Conservation (phyloP, 2,113 vertebrate species). For the Nothoprocta perdicaria region DNA sequence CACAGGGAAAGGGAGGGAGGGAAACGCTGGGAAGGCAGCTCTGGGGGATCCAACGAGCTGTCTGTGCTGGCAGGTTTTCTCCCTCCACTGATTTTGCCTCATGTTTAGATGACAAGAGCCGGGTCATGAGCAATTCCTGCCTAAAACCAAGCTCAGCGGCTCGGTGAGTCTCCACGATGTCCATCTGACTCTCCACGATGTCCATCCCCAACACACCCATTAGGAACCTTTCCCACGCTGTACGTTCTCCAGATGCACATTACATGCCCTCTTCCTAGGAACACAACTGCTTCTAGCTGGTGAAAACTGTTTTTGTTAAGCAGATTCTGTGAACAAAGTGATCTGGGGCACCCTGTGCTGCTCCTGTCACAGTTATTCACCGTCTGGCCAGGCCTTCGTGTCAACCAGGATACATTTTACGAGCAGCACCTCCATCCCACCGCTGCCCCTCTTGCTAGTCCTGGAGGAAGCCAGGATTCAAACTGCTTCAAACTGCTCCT, state of each 20-base stretch:
- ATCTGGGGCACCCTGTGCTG: background rate
- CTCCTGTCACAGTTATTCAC: background rate
- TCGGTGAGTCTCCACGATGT: background rate
- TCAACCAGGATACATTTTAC: background rate
- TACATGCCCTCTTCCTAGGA: background rate
- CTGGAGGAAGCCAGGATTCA: background rate
- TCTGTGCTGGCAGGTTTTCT: background rate
- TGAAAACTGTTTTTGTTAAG: constrained; percentile 8
- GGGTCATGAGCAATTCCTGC: background rate
- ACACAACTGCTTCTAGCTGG: background rate
- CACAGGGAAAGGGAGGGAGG: background rate
- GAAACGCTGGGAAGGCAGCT: background rate
- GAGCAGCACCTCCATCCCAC: background rate
- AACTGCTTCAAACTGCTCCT: background rate
- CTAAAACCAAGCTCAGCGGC: background rate
- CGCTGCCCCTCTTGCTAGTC: background rate
- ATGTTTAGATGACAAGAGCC: background rate
- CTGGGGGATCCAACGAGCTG: background rate
- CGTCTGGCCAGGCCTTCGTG: background rate
- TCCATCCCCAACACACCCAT: background rate
- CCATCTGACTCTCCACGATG: background rate
- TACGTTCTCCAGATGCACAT: background rate
- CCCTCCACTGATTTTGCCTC: background rate
- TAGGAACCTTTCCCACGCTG: background rate
- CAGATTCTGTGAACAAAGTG: background rate